These are phyloP conservation scores for Drosophila flavopinicola DNA, from an alignment of 2,888 invertebrate species.

Conservation along the genomic window DNA sequence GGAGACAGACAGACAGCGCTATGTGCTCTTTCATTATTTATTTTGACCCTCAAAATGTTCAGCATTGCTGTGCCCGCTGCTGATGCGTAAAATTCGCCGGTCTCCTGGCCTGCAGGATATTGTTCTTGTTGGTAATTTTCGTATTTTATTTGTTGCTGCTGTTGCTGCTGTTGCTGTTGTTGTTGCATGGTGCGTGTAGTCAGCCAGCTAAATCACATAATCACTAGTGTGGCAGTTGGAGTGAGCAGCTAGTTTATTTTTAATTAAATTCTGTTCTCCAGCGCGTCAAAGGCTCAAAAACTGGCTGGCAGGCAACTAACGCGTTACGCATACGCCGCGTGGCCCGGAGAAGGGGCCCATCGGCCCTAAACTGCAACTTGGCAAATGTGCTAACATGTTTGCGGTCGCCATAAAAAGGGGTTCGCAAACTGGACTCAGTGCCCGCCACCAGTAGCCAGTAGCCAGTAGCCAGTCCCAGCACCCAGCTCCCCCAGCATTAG, in stretches of 20 bases:
- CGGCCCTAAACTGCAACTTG: conserved; percentile 51
- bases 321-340: conserved; percentile 55
- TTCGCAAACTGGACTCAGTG: conserved; percentile 46
- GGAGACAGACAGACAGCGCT: conserved; percentile 10
- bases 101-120: conserved; percentile 7
- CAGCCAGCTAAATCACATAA: conserved; percentile 48
- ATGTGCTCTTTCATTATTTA: conserved; percentile 54
- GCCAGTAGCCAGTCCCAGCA: conserved; percentile 5
- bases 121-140: conserved; percentile 7
- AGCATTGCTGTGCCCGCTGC: conserved; percentile 11
- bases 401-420: conserved; percentile 67
- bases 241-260: conserved; percentile 60
- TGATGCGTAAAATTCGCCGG: conserved; percentile 38
- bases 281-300: conserved; percentile 57
- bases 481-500: neutral
- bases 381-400: conserved; percentile 74
- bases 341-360: conserved; percentile 11
- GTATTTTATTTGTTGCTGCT: conserved; percentile 13
- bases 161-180: conserved; percentile 18
- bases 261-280: conserved; percentile 63
- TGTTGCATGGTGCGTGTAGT: conserved; percentile 16
- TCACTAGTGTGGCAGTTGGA: conserved; percentile 36
- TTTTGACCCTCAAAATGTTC: conserved; percentile 54
- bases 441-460: conserved; percentile 10
- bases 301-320: conserved; percentile 21